These are phyloP conservation scores for Tetraneura akinire DNA, from an alignment of 1,140 invertebrate species.

Conservation along the genomic window DNA sequence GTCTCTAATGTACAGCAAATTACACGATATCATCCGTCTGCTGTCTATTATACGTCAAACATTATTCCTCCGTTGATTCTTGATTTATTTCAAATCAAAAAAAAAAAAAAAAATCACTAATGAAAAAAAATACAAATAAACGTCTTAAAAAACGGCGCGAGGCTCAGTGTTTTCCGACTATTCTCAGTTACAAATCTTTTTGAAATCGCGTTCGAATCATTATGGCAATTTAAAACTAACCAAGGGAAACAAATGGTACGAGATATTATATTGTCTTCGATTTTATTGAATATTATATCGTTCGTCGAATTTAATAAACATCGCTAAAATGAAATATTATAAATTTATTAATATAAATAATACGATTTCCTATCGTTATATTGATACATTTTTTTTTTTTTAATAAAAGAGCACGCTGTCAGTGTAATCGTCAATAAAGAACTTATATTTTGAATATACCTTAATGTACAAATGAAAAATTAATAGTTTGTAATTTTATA, in stretches of 20 bases:
- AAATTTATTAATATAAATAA: too few relatives aligned
- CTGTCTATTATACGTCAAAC: slow-evolving; percentile 19
- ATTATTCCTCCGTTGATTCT: background rate
- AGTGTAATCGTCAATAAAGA: too few relatives aligned
- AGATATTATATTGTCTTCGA: too few relatives aligned
- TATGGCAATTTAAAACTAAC: background rate
- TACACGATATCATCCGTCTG: slow-evolving; percentile 23
- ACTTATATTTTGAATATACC: too few relatives aligned
- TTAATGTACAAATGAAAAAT: too few relatives aligned
- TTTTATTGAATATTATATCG: too few relatives aligned
- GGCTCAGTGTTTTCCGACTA: slow-evolving; percentile 5
- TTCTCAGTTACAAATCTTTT: background rate
- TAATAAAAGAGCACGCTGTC: too few relatives aligned
- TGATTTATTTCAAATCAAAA: slow-evolving; percentile 32
- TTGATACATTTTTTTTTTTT: too few relatives aligned
- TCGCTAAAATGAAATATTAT: too few relatives aligned
- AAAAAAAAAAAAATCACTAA: background rate
- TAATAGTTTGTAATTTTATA: too few relatives aligned
- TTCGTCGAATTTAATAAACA: too few relatives aligned
- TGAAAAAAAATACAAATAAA: slow-evolving; percentile 30
- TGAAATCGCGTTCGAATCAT: slow-evolving; percentile 1
- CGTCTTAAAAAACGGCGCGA: background rate
- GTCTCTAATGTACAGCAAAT: background rate
- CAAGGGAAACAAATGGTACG: background rate
- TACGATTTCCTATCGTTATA: too few relatives aligned